Base-by-base conservation (phyloP, 1,140 invertebrate genomes). In the Microplitis demolitor region DNA sequence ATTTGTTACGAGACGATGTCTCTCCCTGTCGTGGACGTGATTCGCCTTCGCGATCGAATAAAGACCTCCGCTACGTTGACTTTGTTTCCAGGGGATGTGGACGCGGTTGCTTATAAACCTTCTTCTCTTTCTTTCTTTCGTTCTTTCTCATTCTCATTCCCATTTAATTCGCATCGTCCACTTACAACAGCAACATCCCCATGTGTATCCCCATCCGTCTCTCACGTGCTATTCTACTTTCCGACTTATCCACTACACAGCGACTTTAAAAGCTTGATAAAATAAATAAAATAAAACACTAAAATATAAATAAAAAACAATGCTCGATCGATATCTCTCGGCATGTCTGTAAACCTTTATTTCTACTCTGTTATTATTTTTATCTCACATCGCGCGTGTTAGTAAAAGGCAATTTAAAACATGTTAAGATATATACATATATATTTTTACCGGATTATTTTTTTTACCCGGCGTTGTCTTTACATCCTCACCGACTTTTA, bases 1-100 rank as follows among this genome's bases (percentile, higher is more conserved):
- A 87, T 87, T 87, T 87, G 84, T 87, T 86, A 85, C 78, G 83
- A 78, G 81, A 84, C 80, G 77, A 76, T 84, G 80, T 84, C 81
- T 82, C 80, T 82, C 78, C 80, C 78, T 79, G 78, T 75, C 76
- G 80, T 78, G 80, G 74, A 85, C 84, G 84, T 87, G 85, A 85
- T 85, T 85, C 83, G 85, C 82, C 77, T 87, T 77, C 79, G 79
- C 79, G 80, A 86, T 81, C 77, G 79, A 84, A 87, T 86, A 85
- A 83, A 86, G 85, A 87, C 80, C 82, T 86, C 82, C 79, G 80
- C 76, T 74, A 78, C 69, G 78, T 78, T 80, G 81, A 80, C 80
- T 82, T 79, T 75, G 78, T 82, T 81, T 80, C 76, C 78, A 76
- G 76, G 54, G 62, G 37, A 72, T 61, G 74, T 71, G 70, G 73